These are phyloP conservation scores for Cotesia congregata DNA, from an alignment of 2,888 invertebrate genomes.

Conservation along the genomic window DNA sequence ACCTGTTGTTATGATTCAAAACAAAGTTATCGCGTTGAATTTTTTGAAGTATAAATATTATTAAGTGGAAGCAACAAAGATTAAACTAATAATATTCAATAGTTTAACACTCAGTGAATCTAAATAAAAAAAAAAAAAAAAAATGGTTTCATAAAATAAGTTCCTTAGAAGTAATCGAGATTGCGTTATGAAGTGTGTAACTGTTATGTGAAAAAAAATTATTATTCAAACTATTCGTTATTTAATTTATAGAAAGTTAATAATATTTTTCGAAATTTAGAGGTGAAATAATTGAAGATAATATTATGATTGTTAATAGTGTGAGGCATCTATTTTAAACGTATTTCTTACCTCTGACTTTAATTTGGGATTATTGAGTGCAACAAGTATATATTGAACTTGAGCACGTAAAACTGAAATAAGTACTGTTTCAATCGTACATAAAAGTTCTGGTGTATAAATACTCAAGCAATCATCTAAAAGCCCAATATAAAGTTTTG, in stretches of 20 bases:
- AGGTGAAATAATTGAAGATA: too few species aligned
- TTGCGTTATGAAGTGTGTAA: too few species aligned
- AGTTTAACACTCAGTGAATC: too few species aligned
- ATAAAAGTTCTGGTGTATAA: slow-evolving; percentile 81
- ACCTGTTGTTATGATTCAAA: too few species aligned
- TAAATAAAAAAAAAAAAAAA: too few species aligned
- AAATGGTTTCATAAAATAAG: too few species aligned
- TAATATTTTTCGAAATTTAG: not conserved
- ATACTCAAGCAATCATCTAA: slow-evolving; percentile 84
- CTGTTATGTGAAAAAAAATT: too few species aligned
- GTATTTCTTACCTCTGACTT: slow-evolving; percentile 71
- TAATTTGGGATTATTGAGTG: slow-evolving; percentile 73
- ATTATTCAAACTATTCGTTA: not conserved
- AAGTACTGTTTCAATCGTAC: slow-evolving; percentile 81
- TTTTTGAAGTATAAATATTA: too few species aligned
- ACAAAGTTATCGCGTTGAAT: too few species aligned
- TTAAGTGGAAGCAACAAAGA: too few species aligned
- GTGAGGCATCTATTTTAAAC: slow-evolving; percentile 3
- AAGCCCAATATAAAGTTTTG: slow-evolving; percentile 81
- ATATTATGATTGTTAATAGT: not conserved
- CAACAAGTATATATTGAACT: slow-evolving; percentile 76
- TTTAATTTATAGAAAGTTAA: not conserved
- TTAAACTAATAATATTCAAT: too few species aligned
- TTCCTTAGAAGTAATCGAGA: too few species aligned
- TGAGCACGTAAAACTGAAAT: slow-evolving; percentile 83